Evolutionary conservation across 2,113 vertebrate genomes (phyloP), one percentile per base, ranked within the genome.

Genomic region (Ramphastos sulfuratus): DNA sequence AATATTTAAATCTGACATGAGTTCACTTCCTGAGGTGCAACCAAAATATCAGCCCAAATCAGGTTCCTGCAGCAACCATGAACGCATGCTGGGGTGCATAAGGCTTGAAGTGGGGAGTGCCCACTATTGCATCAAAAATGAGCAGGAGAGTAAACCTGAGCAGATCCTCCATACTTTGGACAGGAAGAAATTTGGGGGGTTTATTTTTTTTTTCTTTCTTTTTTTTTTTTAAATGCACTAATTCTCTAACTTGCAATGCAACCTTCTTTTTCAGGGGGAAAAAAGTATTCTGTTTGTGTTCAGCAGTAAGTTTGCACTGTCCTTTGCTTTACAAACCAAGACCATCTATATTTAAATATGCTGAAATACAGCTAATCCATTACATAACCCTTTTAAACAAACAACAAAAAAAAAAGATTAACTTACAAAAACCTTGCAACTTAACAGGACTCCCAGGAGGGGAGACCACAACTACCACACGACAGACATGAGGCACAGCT

Each of bases 1-100:
- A 82, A 37, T 9, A 1, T 15, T 30, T 61, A 54, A 23, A 3
- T 0, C 14, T 5, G 30, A 66, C 4, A 3, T 0, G 1, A 33
- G 42, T 56, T 42, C 58, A 14, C 5, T 17, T 66, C 58, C 33
- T 5, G 14, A 66, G 27, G 18, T 87, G 80, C 37, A 76, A 87
- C 61, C 91, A 92, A 89, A 31, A 21, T 7, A 0, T 21, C 24
- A 72, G 42, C 54, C 24, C n/a, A 72, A 4, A 65, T 0, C 31
- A 61, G 18, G 48, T 6, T 64, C 24, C 39, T 56, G 17, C 2
- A 71, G 58, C 10, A 87, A 20, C 21, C 17, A 4, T 1, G 0
- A 56, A 42, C 19, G n/a, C 19, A 17, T 5, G 4, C 19, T 5
- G 55, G 30, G 12, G 6, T 13, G 35, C 2, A 2, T 10, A 25